These are phyloP conservation scores for Chironomus tepperi DNA, from an alignment of 1,140 invertebrate genomes.

Conservation along the genomic window DNA sequence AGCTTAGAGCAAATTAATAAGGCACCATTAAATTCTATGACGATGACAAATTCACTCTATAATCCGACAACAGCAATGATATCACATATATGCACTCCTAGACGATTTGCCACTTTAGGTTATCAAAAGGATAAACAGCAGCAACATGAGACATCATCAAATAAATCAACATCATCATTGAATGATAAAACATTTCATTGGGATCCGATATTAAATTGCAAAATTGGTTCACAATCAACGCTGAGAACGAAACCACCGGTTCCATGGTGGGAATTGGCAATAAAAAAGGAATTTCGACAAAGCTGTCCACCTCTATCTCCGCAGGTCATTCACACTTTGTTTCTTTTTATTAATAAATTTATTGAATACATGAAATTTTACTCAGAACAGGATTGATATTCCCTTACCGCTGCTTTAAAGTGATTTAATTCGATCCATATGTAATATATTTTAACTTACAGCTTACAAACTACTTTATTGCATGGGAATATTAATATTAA, in stretches of 20 bases:
- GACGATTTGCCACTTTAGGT: constrained; percentile 38
- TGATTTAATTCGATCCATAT: too few relatives aligned
- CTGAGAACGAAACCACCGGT: constrained; percentile 52
- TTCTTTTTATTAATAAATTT: neutral
- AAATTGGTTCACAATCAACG: constrained; percentile 53
- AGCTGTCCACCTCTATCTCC: constrained; percentile 51
- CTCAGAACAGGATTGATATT: neutral
- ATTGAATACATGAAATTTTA: neutral
- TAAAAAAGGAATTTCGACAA: constrained; percentile 52
- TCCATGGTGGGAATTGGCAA: constrained; percentile 79
- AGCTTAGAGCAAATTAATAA: neutral
- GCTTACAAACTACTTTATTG: too few relatives aligned
- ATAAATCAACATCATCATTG: neutral
- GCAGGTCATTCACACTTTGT: constrained; percentile 23
- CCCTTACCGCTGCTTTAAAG: neutral
- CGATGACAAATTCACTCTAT: constrained; percentile 10
- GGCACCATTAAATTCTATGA: neutral
- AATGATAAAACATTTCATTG: constrained; percentile 24
- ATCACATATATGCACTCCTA: constrained; percentile 29
- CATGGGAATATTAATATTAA: too few relatives aligned
- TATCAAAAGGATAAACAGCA: constrained; percentile 28
- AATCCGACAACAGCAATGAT: constrained; percentile 31
- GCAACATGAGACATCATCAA: neutral
- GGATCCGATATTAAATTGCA: constrained; percentile 43
- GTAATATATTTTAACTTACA: too few relatives aligned